These are phyloP conservation scores for Eolophus roseicapilla DNA, from an alignment of 2,113 vertebrate species.

Conservation along the genomic window DNA sequence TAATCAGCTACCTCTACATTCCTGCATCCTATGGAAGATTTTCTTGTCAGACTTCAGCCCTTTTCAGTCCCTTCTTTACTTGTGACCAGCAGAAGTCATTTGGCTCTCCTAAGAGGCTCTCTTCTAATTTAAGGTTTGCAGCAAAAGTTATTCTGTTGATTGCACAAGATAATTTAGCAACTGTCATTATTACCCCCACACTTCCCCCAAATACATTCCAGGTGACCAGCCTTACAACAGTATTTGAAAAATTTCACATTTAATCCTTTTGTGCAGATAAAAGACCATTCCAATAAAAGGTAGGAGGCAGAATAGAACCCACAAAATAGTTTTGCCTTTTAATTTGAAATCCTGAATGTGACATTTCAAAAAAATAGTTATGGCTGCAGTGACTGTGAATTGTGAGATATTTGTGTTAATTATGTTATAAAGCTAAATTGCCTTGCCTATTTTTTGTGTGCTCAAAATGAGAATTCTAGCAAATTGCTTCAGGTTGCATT, in stretches of 20 bases:
- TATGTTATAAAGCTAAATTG: neutral
- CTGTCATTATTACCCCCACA: fast-evolving
- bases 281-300: neutral
- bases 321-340: neutral
- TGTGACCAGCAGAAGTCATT: neutral
- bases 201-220: neutral
- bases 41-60: neutral
- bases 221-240: neutral
- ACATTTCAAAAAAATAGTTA: neutral
- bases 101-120: neutral
- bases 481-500: neutral
- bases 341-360: neutral
- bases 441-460: neutral
- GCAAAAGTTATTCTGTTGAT: neutral
- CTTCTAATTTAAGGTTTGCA: neutral
- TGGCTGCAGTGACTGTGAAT: neutral
- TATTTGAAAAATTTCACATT: neutral
- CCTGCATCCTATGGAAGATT: neutral
- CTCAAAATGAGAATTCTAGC: neutral
- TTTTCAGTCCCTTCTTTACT: neutral
- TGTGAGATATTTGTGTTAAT: neutral
- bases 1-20: neutral
- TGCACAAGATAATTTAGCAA: neutral
- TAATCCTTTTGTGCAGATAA: neutral
- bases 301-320: neutral